These are phyloP conservation scores for Takifugu bimaculatus DNA, from an alignment of 2,113 vertebrate species.

Conservation along the genomic window DNA sequence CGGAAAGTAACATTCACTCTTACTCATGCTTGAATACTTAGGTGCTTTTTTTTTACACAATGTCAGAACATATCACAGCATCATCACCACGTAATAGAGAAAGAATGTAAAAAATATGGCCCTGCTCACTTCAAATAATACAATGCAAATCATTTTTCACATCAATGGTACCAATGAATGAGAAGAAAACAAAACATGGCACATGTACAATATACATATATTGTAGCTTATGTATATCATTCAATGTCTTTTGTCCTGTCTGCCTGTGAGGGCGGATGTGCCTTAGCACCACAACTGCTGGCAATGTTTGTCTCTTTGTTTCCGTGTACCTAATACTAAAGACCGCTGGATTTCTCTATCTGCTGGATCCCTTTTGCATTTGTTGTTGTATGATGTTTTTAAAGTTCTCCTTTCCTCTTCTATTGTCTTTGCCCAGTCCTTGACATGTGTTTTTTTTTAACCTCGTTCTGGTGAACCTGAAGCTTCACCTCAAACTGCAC, in stretches of 20 bases:
- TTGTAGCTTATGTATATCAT: conserved; percentile 84
- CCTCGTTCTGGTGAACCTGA: conserved; percentile 62
- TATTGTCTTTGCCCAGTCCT: conserved; percentile 70
- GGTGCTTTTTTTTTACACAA: conserved; percentile 80
- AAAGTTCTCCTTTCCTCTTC: conserved; percentile 62
- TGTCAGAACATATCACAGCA: conserved; percentile 86
- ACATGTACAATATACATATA: conserved; percentile 92
- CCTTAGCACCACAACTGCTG: conserved; percentile 64
- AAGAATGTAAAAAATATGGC: conserved; percentile 88
- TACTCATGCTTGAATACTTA: conserved; percentile 97
- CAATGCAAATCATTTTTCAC: conserved; percentile 90
- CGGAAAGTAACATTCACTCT: conserved; percentile 89
- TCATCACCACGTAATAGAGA: conserved; percentile 89
- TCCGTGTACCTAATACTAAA: conserved; percentile 54
- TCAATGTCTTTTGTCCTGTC: conserved; percentile 81
- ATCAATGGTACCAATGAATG: conserved; percentile 93
- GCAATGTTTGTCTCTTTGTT: conserved; percentile 57
- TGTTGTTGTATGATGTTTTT: conserved; percentile 12
- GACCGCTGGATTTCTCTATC: conserved; percentile 50
- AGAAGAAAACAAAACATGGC: conserved; percentile 84
- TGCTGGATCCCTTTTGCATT: conserved; percentile 62
- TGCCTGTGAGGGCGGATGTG: conserved; percentile 51
- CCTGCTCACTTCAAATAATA: conserved; percentile 92
- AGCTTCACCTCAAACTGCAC: conserved; percentile 63
- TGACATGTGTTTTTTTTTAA: conserved; percentile 60